Conservation (phyloP, 2,113 vertebrate genomes). For the Phoxinus phoxinus region DNA sequence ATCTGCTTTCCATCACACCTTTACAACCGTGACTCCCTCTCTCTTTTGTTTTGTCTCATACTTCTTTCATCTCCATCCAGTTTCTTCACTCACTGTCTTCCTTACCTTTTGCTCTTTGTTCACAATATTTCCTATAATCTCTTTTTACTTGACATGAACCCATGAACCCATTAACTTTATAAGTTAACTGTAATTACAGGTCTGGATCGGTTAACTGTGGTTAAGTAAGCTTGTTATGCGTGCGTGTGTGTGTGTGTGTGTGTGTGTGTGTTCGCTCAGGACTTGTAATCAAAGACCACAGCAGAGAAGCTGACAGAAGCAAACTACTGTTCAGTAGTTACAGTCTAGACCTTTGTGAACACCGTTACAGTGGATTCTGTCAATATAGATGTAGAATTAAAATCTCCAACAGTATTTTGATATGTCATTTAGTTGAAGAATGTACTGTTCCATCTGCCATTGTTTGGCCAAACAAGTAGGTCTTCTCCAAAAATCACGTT, state of each 20-base stretch:
- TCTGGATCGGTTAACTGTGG: not conserved
- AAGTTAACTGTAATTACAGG: not conserved
- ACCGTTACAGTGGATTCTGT: not conserved
- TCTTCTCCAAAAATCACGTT: not conserved
- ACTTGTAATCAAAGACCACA: conserved; percentile 7
- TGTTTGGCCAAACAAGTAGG: not conserved
- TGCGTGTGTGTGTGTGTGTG: conserved; percentile 12
- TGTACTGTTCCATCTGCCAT: not conserved
- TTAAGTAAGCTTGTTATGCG: not conserved
- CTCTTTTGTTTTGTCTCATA: not conserved
- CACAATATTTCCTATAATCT: not conserved
- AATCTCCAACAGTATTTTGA: not conserved
- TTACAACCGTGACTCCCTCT: not conserved
- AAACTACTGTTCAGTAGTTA: not conserved
- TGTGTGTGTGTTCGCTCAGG: not conserved
- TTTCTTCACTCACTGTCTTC: not conserved
- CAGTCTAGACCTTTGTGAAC: conserved; percentile 2
- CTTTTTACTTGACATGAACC: not conserved
- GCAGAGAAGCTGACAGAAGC: conserved; percentile 25
- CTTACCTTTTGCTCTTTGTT: not conserved
- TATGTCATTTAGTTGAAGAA: not conserved
- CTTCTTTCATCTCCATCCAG: conserved; percentile 13
- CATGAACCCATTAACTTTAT: not conserved
- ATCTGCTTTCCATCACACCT: conserved; percentile 49
- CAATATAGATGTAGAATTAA: not conserved